phyloP scores from a whole-genome alignment of 2,113 vertebrate genomes.

The Cynopterus brachyotis region DNA sequence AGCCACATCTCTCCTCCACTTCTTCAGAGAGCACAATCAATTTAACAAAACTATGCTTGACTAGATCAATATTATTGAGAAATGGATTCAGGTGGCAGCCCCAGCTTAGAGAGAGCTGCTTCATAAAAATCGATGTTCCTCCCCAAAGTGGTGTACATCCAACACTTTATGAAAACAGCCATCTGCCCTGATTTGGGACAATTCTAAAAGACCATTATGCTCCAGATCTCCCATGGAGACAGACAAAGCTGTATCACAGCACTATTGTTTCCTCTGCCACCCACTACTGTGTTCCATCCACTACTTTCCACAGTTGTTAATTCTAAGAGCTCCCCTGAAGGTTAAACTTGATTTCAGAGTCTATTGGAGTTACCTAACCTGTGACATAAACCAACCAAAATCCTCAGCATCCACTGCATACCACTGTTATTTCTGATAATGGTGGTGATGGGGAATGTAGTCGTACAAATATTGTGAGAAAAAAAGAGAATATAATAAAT shows the following conservation, averaged over 20 bases:
- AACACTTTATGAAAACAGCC: background rate
- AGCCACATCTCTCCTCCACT: background rate
- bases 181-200: background rate
- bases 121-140: background rate
- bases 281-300: rapidly evolving
- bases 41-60: background rate
- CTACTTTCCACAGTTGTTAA: background rate
- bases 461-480: background rate
- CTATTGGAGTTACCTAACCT: background rate
- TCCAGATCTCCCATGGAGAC: background rate
- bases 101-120: rapidly evolving
- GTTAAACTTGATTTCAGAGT: background rate
- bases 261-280: background rate
- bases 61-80: too few species aligned
- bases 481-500: background rate
- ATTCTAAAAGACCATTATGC: background rate
- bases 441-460: background rate
- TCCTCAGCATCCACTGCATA: rapidly evolving
- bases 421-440: background rate
- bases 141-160: background rate
- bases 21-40: background rate
- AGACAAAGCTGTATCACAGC: background rate
- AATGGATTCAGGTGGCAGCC: background rate
- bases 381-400: background rate
- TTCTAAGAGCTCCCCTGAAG: background rate